Evolutionary conservation across 1,140 invertebrate species (phyloP), one percentile per base, ranked within the genome.

Genomic region (Penaeus chinensis): DNA sequence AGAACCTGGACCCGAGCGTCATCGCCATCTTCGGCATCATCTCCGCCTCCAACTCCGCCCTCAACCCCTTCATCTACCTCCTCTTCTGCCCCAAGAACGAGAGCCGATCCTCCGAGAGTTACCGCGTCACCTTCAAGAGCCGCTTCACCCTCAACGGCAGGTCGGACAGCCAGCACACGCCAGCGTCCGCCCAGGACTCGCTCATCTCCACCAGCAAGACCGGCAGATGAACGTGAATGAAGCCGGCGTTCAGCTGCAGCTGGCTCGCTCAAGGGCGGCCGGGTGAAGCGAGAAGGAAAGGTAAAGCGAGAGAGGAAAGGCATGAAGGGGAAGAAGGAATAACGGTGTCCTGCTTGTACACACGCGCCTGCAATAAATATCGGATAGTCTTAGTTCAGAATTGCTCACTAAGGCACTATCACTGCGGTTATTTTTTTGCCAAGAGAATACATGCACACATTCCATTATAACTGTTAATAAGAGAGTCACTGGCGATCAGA

Each of bases 21-120:
- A 19, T 87, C 19, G 86, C 86, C 3, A 69, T 87, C 74, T 87
- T 82, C 60, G 86, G 86, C 32, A 87, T 87, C 37, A 87, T 87
- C 42, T 87, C 86, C 10, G 86, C 86, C 18, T 87, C 86, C 3
- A 87, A 87, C 80, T 87, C 86, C 32, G 37, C 65, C 71, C 66
- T 87, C 61, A 87, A 87, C 71, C 86, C 86, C 20, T 87, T 87
- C 80, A 87, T 87, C 80, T 87, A 87, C 86, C 74, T 87, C 54
- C 71, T 87, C 60, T 87, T 87, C 86, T 82, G 86, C 24, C 80
- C 85, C 54, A 87, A 87, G 62, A 79, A 62, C n/a, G 86, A 87
- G 20, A 81, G 69, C 11, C 76, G 86, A 62, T 83, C 86, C 18
- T 81, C 78, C 19, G 86, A 83, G 80, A 87, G 86, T 18, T 87